Evolutionary conservation across 2,888 invertebrate species (phyloP).

Genomic region (Agrotis clavis): DNA sequence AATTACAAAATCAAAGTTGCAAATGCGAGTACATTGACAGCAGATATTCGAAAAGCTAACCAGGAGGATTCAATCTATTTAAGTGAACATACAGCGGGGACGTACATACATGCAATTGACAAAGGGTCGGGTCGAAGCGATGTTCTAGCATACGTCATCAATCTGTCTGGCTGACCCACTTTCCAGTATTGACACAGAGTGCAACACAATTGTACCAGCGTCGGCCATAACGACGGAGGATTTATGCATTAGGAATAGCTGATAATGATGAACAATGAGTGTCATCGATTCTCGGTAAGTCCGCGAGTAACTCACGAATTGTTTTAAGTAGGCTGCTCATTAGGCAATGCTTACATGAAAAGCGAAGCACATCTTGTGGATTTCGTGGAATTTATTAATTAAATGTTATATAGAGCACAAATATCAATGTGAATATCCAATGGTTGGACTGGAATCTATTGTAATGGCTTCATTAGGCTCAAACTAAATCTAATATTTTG

Average conservation of each 20-base stretch:
- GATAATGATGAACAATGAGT: conserved; percentile 66
- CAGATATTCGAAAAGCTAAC: conserved; percentile 25
- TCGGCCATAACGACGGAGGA: conserved; percentile 51
- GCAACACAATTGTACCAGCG: conserved; percentile 57
- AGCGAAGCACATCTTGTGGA: conserved; percentile 19
- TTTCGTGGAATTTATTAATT: conserved; percentile 26
- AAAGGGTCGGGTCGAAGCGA: conserved; percentile 58
- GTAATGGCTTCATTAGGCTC: conserved; percentile 36
- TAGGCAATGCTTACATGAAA: conserved; percentile 34
- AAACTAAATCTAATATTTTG: conserved; percentile 12
- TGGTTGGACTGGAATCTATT: conserved; percentile 26
- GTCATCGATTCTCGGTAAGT: conserved; percentile 61
- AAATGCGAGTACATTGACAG: conserved; percentile 6
- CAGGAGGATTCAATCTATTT: conserved; percentile 50
- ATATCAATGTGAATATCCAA: conserved; percentile 10
- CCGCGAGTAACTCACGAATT: conserved; percentile 58
- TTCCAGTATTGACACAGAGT: conserved; percentile 66
- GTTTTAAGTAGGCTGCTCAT: conserved; percentile 51
- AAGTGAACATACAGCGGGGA: conserved; percentile 39
- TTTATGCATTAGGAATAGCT: conserved; percentile 63
- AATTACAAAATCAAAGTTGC: conserved; percentile 22
- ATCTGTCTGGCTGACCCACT: conserved; percentile 67
- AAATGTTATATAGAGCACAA: conserved; percentile 10
- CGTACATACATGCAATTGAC: conserved; percentile 45
- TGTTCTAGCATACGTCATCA: conserved; percentile 63